Evolutionary conservation across 2,888 invertebrate species (phyloP).

Genomic region (Drosophila acutilabella): DNA sequence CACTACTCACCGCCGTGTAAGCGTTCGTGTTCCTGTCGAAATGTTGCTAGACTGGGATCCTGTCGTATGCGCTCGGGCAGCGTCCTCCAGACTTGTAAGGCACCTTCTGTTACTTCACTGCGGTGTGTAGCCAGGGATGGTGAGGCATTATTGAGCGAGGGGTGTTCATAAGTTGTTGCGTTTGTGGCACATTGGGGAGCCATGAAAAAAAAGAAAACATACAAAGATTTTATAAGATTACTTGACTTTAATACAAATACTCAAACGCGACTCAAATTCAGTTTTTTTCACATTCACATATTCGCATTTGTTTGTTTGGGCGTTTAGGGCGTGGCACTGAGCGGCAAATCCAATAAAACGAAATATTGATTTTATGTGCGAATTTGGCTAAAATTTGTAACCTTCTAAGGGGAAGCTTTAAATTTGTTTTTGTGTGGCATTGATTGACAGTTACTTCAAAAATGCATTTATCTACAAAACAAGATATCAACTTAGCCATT

Average conservation of each 20-base stretch:
- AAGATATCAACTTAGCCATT: slow-evolving; percentile 13
- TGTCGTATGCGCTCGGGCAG: slow-evolving; percentile 89
- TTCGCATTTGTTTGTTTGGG: slow-evolving; percentile 63
- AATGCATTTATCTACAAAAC: slow-evolving; percentile 3
- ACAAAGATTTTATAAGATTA: slow-evolving; percentile 73
- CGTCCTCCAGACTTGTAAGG: slow-evolving; percentile 88
- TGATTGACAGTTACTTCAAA: slow-evolving; percentile 46
- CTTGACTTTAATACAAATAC: slow-evolving; percentile 53
- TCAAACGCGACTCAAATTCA: slow-evolving; percentile 1
- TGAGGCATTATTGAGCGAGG: neutral
- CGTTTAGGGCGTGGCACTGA: slow-evolving; percentile 52
- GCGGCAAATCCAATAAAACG: slow-evolving; percentile 40
- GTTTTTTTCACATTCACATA: slow-evolving; percentile 3
- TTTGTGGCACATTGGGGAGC: slow-evolving; percentile 70
- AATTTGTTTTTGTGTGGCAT: slow-evolving; percentile 41
- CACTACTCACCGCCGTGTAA: slow-evolving; percentile 83
- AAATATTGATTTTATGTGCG: slow-evolving; percentile 62
- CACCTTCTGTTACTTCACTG: slow-evolving; percentile 88
- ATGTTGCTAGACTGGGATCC: slow-evolving; percentile 89
- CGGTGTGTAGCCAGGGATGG: slow-evolving; percentile 45
- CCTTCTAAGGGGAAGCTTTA: slow-evolving; percentile 35
- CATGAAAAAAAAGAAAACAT: slow-evolving; percentile 54
- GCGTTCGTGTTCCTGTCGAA: slow-evolving; percentile 85
- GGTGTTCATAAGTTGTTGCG: slow-evolving; percentile 46
- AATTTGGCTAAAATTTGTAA: slow-evolving; percentile 27